phyloP scores from a whole-genome alignment of 1,140 invertebrate genomes.

The Ylistrum balloti region DNA sequence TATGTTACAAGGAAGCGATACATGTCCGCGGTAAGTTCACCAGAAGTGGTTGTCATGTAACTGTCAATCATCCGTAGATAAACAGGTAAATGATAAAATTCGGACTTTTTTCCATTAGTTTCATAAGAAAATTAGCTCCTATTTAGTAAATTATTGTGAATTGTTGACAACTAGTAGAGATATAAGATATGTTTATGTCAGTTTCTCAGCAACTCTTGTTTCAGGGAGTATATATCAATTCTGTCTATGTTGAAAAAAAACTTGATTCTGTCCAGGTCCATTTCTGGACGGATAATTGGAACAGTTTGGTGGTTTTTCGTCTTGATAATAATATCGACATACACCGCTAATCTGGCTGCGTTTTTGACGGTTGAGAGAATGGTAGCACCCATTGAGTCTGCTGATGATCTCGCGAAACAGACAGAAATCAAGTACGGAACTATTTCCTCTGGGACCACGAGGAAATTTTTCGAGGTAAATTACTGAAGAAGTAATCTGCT shows the following conservation, averaged over 20 bases:
- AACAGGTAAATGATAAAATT: too few relatives aligned
- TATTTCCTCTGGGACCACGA: slow-evolving; percentile 76
- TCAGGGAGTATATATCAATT: too few relatives aligned
- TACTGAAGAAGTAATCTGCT: slow-evolving; percentile 16
- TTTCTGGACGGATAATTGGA: slow-evolving; percentile 81
- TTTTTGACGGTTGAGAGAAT: slow-evolving; percentile 81
- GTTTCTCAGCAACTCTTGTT: too few relatives aligned
- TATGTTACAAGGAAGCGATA: slow-evolving; percentile 98
- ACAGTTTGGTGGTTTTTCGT: slow-evolving; percentile 82
- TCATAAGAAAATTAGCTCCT: too few relatives aligned
- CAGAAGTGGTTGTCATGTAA: background rate
- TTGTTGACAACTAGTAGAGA: too few relatives aligned
- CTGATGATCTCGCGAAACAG: slow-evolving; percentile 80
- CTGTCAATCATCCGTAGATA: too few relatives aligned
- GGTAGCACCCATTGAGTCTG: slow-evolving; percentile 79
- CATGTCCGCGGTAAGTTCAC: slow-evolving; percentile 80
- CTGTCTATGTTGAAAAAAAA: background rate
- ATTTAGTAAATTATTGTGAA: too few relatives aligned
- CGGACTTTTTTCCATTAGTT: too few relatives aligned
- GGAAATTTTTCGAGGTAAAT: slow-evolving; percentile 81
- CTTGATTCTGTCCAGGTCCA: slow-evolving; percentile 72
- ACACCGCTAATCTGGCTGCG: slow-evolving; percentile 82
- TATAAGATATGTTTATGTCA: too few relatives aligned
- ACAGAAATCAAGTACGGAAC: slow-evolving; percentile 80
- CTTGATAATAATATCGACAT: slow-evolving; percentile 82